Conservation (phyloP, 2,888 invertebrate genomes). For the Coecobrya sp. region DNA sequence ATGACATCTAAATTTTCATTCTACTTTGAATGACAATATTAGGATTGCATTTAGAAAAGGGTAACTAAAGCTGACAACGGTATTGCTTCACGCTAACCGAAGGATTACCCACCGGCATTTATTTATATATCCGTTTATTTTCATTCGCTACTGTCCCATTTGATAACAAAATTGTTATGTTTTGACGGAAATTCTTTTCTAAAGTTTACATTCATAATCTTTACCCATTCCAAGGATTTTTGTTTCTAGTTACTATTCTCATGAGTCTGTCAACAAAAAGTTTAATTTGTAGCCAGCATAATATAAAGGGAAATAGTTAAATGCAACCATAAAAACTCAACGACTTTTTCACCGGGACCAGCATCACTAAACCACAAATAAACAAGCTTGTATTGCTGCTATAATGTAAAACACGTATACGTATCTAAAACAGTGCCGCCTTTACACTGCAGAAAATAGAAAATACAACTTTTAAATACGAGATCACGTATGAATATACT, state of each 20-base stretch:
- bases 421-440: not conserved
- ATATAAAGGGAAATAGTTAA: not conserved
- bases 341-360: not conserved
- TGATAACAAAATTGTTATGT: not conserved
- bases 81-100: no score
- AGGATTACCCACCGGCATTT: no score
- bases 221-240: conserved; percentile 40
- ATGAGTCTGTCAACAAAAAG: conserved; percentile 62
- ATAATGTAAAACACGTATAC: not conserved
- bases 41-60: no score
- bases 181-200: not conserved
- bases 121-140: not conserved
- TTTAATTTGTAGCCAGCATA: conserved; percentile 71
- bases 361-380: not conserved
- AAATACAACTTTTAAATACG: conserved; percentile 5
- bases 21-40: no score
- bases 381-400: not conserved
- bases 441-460: not conserved
- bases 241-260: not conserved
- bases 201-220: not conserved
- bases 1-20: no score
- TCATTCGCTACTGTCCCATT: not conserved
- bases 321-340: conserved; percentile 27
- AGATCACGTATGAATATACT: not conserved
- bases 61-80: no score